Evolutionary conservation across 2,113 vertebrate genomes (phyloP).

Genomic region (Montifringilla adamsi): DNA sequence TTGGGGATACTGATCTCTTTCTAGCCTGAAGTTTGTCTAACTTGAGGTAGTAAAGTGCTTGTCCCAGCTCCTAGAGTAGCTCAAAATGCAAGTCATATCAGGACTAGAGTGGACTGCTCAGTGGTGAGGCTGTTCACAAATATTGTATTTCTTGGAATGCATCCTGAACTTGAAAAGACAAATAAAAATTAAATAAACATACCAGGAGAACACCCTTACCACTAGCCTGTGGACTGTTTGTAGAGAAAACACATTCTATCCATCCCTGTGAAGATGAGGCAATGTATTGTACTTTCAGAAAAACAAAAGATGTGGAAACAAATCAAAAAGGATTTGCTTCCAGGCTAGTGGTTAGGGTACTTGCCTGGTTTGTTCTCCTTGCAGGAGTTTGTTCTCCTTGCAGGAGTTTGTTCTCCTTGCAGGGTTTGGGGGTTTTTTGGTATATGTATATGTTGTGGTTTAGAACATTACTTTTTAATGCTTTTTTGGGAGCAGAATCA

Average conservation of each 20-base stretch:
- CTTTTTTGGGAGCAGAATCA: background rate
- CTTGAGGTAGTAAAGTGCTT: background rate
- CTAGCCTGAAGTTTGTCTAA: background rate
- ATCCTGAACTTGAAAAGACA: background rate
- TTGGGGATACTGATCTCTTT: background rate
- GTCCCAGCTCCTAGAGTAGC: background rate
- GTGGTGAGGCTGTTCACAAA: background rate
- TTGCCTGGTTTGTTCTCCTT: background rate
- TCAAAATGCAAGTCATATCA: background rate
- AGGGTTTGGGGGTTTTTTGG: background rate
- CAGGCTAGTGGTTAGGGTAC: background rate
- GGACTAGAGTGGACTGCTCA: background rate
- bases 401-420: background rate
- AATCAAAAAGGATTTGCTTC: background rate
- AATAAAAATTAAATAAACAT: background rate
- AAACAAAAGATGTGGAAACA: background rate
- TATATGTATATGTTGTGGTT: background rate
- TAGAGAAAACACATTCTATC: background rate
- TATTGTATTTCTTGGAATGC: background rate
- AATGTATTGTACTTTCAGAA: background rate
- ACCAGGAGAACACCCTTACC: background rate
- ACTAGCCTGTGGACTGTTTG: background rate
- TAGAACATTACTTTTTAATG: background rate
- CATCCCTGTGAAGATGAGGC: background rate
- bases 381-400: too few relatives aligned